phyloP scores from a whole-genome alignment of 2,113 vertebrate genomes.

The Ifrita kowaldi region DNA sequence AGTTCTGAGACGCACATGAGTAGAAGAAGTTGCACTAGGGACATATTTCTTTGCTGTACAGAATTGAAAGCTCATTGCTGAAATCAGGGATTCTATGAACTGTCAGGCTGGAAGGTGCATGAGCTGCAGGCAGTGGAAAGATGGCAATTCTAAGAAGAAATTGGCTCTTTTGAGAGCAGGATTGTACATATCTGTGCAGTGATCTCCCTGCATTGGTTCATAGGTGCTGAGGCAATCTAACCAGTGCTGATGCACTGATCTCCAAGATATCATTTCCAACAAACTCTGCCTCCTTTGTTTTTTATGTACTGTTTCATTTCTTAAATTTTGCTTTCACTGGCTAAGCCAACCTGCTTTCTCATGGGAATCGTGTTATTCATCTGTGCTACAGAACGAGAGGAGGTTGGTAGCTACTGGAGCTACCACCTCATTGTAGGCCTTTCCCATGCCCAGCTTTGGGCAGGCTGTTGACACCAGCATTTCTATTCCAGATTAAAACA shows the following conservation, averaged over 20 bases:
- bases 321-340: conserved; percentile 54
- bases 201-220: conserved; percentile 64
- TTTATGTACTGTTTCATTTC: conserved; percentile 56
- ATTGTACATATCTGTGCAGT: conserved; percentile 61
- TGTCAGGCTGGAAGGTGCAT: conserved; percentile 59
- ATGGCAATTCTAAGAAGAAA: conserved; percentile 70
- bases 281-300: conserved; percentile 57
- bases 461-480: conserved; percentile 61
- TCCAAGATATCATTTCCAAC: conserved; percentile 50
- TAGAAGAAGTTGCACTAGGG: conserved; percentile 77
- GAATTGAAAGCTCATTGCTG: conserved; percentile 73
- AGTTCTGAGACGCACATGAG: conserved; percentile 69
- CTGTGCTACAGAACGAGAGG: conserved; percentile 26
- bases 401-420: conserved; percentile 16
- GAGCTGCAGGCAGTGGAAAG: conserved; percentile 66
- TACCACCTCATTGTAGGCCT: conserved; percentile 25
- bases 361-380: conserved; percentile 31
- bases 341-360: conserved; percentile 50
- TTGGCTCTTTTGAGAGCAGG: conserved; percentile 67
- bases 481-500: conserved; percentile 47
- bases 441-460: conserved; percentile 41
- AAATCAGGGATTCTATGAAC: conserved; percentile 79
- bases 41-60: conserved; percentile 69
- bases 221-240: conserved; percentile 63
- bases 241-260: conserved; percentile 60